A percentile compares a stretch with the other conserved stretches of the same genome.
Evolutionary conservation across 2,797 vertebrate genomes (phyloP).

Genomic region (Picus viridis): DNA sequence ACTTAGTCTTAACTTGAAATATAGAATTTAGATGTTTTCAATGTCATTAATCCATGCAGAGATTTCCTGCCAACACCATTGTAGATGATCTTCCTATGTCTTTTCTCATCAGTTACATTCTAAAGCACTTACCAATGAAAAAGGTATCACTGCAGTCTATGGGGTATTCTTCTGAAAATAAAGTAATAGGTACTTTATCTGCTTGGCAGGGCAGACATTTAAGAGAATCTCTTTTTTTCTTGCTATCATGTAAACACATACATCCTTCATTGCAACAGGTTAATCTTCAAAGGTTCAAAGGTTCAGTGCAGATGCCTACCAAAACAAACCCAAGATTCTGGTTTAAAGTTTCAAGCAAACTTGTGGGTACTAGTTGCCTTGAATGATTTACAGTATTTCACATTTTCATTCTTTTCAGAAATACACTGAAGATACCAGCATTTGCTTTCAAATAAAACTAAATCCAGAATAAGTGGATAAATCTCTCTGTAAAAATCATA

Average conservation of each 20-base stretch:
- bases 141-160: neutral
- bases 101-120: neutral
- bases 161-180: neutral
- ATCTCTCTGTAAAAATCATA: slow-evolving; percentile 9
- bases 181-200: neutral
- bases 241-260: neutral
- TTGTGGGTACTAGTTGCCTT: neutral
- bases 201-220: neutral
- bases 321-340: slow-evolving; percentile 15
- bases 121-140: neutral
- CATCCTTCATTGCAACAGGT: neutral
- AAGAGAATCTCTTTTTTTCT: neutral
- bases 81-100: neutral
- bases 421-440: neutral
- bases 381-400: neutral
- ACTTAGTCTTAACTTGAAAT: neutral
- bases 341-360: slow-evolving; percentile 11
- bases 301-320: neutral
- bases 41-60: neutral
- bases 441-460: slow-evolving; percentile 12
- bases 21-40: neutral
- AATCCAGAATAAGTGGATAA: slow-evolving; percentile 39
- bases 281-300: slow-evolving; percentile 1
- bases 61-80: neutral
- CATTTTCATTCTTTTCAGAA: slow-evolving; percentile 8